Base-by-base conservation (phyloP, 2,797 vertebrate species). In the Neomorphus geoffroyi region DNA sequence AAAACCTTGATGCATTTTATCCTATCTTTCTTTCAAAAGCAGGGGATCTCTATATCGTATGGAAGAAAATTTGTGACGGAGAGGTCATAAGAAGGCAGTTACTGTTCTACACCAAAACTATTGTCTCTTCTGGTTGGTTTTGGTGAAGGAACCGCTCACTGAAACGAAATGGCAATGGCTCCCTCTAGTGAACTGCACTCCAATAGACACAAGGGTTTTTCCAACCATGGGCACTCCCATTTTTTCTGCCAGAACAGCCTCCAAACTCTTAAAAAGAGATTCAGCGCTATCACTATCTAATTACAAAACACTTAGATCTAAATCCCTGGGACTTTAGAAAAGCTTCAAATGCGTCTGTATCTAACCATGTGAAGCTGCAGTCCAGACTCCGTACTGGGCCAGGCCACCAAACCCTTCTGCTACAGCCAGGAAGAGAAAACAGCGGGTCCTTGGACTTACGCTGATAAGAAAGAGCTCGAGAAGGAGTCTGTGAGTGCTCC, bases 101-200 rank as follows among this genome's bases (percentile, higher is more conserved):
- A 18, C 18, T 54, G 5, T 48, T 60, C 79, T 54, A 18, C 37
- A 8, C 15, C 21, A 43, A 35, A 18, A 22, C 15, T 21, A 22
- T 24, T 33, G 18, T 32, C 54, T n/a, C 12, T 10, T 27, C 22
- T 10, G 14, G 7, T 5, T 18, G 27, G 10, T 35, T 77, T 71
- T 39, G 22, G 41, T 24, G 66, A 9, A 30, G 57, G 26, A 30
- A 53, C 27, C 35, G 30, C 50, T 22, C 26, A 9, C 8, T 7
- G 35, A 7, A 46, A n/a, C 1, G 18, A 66, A 78, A 81, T 33
- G 75, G 46, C 79, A 64, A 54, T 43, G 57, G 67, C 81, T 87
- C 87, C 93, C 86, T 92, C 95, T 90, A 90, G 89, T 57, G 93
- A 86, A 33, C 1, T 9, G 33, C 17, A 8, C 46, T 24, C 26